Evolutionary conservation across 2,797 vertebrate species (phyloP).

Genomic region (Orientallactaga sibirica): DNA sequence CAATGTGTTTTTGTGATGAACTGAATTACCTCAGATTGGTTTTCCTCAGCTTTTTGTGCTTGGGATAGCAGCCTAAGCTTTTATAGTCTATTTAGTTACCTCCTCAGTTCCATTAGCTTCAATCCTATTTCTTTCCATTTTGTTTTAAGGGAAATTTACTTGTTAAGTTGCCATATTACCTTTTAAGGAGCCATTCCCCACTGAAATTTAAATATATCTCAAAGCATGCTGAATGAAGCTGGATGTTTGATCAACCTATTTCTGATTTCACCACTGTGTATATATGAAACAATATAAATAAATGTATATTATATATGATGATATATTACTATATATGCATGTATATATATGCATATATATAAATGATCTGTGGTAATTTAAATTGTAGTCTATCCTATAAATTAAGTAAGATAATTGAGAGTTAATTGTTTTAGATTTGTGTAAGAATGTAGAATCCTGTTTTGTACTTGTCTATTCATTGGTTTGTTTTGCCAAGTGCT

Average conservation of each 20-base stretch:
- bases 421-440: constrained; percentile 20
- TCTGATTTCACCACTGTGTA: not conserved
- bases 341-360: not conserved
- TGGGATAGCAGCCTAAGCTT: constrained; percentile 25
- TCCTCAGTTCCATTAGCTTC: constrained; percentile 69
- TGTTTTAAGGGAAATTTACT: constrained; percentile 74
- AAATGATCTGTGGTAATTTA: not conserved
- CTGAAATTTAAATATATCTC: constrained; percentile 65
- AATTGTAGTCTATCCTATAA: not conserved
- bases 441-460: not conserved
- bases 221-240: constrained; percentile 66
- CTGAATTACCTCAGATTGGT: constrained; percentile 63
- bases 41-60: constrained; percentile 68
- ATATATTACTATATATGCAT: too few relatives aligned
- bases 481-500: not conserved
- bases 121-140: constrained; percentile 65
- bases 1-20: constrained; percentile 65
- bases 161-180: constrained; percentile 70
- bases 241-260: not conserved
- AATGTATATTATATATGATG: too few relatives aligned
- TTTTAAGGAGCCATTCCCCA: constrained; percentile 61
- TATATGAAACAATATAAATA: too few relatives aligned
- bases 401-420: constrained; percentile 17
- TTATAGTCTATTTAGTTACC: constrained; percentile 66
- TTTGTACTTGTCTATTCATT: not conserved